Percentiles rank a stretch among this genome's conserved stretches.
Evolutionary conservation across 2,113 vertebrate genomes (phyloP).

Genomic region (Speoplatyrhinus poulsoni): DNA sequence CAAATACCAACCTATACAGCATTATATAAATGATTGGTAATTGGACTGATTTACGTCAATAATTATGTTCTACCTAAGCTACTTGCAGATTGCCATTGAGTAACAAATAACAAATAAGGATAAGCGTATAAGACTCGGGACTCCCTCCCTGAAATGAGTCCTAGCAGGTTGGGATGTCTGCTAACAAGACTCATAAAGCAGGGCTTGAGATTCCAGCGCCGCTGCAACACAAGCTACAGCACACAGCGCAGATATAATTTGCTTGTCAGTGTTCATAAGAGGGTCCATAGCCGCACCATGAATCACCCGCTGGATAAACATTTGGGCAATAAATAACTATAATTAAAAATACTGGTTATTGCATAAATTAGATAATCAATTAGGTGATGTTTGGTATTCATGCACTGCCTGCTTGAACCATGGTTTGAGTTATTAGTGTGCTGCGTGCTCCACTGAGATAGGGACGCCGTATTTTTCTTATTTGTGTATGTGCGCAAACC

Average conservation of each 20-base stretch:
- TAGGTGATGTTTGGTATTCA: slow-evolving; percentile 75
- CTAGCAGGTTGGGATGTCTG: not conserved
- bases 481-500: slow-evolving; percentile 2
- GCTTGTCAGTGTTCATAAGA: slow-evolving; percentile 61
- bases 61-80: not conserved
- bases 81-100: not conserved
- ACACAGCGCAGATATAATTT: slow-evolving; percentile 34
- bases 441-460: slow-evolving; percentile 38
- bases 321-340: slow-evolving; percentile 70
- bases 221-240: too few species aligned
- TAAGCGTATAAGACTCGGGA: too few species aligned
- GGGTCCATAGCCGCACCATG: slow-evolving; percentile 56
- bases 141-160: too few species aligned
- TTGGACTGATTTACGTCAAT: not conserved
- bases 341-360: slow-evolving; percentile 70
- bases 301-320: slow-evolving; percentile 68
- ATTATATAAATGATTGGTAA: not conserved
- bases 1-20: not conserved
- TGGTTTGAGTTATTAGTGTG: slow-evolving; percentile 70
- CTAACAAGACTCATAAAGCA: not conserved
- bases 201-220: not conserved
- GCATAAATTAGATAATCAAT: slow-evolving; percentile 79
- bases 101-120: too few species aligned
- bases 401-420: slow-evolving; percentile 67
- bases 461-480: slow-evolving; percentile 35